phyloP scores from a whole-genome alignment of 1,140 invertebrate genomes.

The Anadara kagoshimensis region DNA sequence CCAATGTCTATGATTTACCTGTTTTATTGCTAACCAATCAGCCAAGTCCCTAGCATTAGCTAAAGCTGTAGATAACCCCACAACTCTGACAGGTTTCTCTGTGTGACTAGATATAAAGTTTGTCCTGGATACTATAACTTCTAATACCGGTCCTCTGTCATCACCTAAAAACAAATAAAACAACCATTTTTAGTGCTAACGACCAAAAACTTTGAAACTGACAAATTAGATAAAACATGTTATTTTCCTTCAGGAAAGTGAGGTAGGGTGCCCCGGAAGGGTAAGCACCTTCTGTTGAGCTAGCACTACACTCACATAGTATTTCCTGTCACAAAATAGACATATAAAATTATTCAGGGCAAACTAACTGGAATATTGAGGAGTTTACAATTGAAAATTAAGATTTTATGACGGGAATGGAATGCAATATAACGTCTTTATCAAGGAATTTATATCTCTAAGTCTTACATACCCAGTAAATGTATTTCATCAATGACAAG shows the following conservation, averaged over 20 bases:
- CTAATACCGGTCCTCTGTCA: conserved; percentile 81
- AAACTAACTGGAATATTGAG: background rate
- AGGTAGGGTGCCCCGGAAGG: too few relatives aligned
- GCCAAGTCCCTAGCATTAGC: conserved; percentile 98
- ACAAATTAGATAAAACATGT: too few relatives aligned
- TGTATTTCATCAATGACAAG: conserved; percentile 99
- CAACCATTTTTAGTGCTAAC: too few relatives aligned
- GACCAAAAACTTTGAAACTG: too few relatives aligned
- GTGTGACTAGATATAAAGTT: conserved; percentile 95
- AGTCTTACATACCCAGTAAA: conserved; percentile 82
- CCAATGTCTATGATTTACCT: conserved; percentile 70
- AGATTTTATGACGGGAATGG: background rate
- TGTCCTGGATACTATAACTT: conserved; percentile 83
- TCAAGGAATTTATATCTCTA: background rate
- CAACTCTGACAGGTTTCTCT: conserved; percentile 83
- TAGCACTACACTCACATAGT: background rate
- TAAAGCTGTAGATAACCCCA: conserved; percentile 97
- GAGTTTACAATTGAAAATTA: background rate
- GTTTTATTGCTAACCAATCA: conserved; percentile 93
- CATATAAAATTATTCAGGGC: background rate
- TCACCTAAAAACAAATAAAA: conserved; percentile 72
- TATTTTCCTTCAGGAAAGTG: too few relatives aligned
- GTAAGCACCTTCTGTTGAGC: too few relatives aligned
- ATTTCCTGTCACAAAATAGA: background rate
- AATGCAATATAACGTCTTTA: background rate